These are phyloP conservation scores for Atrichornis clamosus DNA, from an alignment of 2,113 vertebrate species.

Conservation along the genomic window DNA sequence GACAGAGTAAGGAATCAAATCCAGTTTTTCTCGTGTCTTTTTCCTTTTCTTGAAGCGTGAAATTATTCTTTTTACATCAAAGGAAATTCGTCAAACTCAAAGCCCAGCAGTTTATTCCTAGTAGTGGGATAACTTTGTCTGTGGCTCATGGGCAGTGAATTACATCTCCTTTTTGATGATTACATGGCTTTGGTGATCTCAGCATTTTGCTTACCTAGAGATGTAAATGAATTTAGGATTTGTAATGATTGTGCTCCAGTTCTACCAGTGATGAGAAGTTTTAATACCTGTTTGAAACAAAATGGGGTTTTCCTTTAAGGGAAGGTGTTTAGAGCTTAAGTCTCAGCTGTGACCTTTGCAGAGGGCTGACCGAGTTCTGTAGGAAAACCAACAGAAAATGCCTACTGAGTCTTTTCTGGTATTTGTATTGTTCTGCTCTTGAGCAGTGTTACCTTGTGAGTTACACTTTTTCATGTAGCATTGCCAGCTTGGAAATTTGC, in stretches of 20 bases:
- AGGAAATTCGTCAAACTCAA: not conserved
- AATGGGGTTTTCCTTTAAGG: not conserved
- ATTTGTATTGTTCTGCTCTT: not conserved
- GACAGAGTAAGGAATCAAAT: not conserved
- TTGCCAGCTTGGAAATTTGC: not conserved
- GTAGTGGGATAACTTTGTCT: not conserved
- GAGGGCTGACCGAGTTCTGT: not conserved
- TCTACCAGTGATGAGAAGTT: not conserved
- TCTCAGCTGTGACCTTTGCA: not conserved
- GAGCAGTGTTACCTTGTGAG: not conserved
- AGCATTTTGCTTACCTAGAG: not conserved
- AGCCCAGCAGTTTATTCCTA: not conserved
- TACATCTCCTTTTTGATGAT: conserved; percentile 10
- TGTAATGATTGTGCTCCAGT: not conserved
- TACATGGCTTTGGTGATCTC: not conserved
- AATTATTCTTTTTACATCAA: conserved; percentile 32
- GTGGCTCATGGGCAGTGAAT: not conserved
- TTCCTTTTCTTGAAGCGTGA: conserved; percentile 28
- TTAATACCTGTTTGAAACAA: not conserved
- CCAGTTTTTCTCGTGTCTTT: not conserved
- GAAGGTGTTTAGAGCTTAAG: not conserved
- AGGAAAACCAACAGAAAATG: not conserved
- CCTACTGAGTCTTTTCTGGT: not conserved
- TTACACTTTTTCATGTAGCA: not conserved
- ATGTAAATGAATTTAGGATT: not conserved